Percentiles rank a stretch among this genome's conserved stretches.
Conservation (phyloP, 2,888 invertebrate species). For the Orthonychiurus folsomi region DNA sequence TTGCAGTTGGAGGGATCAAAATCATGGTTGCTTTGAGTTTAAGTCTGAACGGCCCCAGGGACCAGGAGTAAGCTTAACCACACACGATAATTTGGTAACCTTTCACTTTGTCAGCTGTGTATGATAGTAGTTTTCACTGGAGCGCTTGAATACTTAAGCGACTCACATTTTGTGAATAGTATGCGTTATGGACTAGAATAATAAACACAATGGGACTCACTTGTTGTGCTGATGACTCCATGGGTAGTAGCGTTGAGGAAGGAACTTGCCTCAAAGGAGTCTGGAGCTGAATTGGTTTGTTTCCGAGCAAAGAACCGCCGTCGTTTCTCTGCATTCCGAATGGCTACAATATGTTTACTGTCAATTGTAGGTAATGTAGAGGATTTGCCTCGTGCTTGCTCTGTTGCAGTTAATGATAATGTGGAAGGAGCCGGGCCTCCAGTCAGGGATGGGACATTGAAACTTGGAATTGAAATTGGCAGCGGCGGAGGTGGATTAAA, state of each 20-base stretch:
- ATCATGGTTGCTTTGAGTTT: no score
- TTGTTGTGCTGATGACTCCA: constrained; percentile 37
- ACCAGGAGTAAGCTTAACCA: no score
- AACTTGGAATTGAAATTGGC: neutral
- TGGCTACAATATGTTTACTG: constrained; percentile 30
- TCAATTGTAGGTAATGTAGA: constrained; percentile 31
- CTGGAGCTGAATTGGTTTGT: constrained; percentile 45
- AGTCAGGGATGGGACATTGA: neutral
- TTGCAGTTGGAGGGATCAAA: no score
- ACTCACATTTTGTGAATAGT: no score
- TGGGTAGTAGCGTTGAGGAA: constrained; percentile 23
- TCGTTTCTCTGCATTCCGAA: constrained; percentile 40
- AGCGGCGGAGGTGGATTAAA: neutral
- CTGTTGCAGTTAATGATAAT: neutral
- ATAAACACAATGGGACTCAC: constrained; percentile 31
- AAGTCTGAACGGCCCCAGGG: no score
- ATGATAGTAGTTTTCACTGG: no score
- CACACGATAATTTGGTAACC: no score
- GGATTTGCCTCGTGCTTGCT: constrained; percentile 19
- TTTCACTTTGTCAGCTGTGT: no score
- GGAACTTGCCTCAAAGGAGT: constrained; percentile 41
- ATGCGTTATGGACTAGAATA: no score
- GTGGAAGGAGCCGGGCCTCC: neutral
- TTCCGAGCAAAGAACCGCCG: constrained; percentile 42
- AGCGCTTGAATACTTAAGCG: no score